Percentiles rank a stretch among this genome's conserved stretches.
These are phyloP conservation scores for Pagrus major DNA, from an alignment of 2,113 vertebrate genomes.

Conservation along the genomic window DNA sequence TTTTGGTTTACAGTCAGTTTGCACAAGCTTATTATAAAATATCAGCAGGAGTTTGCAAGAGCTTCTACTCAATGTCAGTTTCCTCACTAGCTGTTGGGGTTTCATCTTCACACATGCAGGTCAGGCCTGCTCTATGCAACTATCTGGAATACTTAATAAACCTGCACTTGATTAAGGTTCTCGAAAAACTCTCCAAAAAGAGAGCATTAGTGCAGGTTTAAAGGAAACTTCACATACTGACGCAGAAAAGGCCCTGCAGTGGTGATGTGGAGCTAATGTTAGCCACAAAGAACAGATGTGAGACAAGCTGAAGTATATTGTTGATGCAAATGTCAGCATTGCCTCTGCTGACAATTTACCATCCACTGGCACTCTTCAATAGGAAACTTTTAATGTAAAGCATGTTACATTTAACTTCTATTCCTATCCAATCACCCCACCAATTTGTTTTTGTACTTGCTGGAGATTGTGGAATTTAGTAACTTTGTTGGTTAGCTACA, in stretches of 20 bases:
- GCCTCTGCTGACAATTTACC: neutral
- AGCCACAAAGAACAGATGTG: neutral
- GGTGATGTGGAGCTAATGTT: too few species aligned
- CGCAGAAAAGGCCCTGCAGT: too few species aligned
- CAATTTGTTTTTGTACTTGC: neutral
- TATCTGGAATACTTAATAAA: too few species aligned
- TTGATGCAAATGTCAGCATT: neutral
- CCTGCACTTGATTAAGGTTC: too few species aligned
- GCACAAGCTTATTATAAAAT: too few species aligned
- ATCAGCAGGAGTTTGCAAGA: too few species aligned
- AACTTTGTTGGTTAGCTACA: neutral
- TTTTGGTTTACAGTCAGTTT: neutral
- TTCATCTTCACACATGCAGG: too few species aligned
- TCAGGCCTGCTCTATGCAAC: too few species aligned
- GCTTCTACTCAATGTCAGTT: too few species aligned
- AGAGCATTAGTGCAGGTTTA: neutral
- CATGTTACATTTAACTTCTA: neutral
- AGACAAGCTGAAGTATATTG: neutral
- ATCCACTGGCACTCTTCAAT: neutral
- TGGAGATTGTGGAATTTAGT: neutral
- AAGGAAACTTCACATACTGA: neutral
- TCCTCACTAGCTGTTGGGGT: too few species aligned
- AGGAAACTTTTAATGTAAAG: neutral
- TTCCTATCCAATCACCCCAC: too few species aligned
- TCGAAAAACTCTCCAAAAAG: too few species aligned